Conservation (phyloP, 2,888 invertebrate species). For the Notodonta dromedarius region DNA sequence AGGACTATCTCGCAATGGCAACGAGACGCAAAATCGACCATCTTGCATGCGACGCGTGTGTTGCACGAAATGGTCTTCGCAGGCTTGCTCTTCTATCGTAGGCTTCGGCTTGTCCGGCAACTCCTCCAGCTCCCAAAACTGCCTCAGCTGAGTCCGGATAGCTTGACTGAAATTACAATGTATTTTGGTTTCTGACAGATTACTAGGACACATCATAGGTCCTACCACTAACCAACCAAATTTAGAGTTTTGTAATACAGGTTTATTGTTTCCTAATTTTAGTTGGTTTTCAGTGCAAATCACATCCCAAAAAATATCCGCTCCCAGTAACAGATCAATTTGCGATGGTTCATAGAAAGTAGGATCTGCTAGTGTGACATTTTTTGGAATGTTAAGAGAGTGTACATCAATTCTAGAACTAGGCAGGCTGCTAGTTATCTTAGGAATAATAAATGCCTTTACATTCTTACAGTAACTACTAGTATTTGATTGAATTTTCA, state of each 20-base stretch:
- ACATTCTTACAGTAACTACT: background rate
- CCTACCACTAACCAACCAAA: slow-evolving; percentile 13
- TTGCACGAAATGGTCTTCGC: slow-evolving; percentile 3
- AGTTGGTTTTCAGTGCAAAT: slow-evolving; percentile 7
- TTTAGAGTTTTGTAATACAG: slow-evolving; percentile 10
- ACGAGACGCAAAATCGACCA: slow-evolving; percentile 4
- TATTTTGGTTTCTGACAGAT: background rate
- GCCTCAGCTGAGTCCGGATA: slow-evolving; percentile 9
- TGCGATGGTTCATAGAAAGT: slow-evolving; percentile 3
- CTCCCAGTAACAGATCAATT: slow-evolving; percentile 11
- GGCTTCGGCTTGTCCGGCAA: background rate
- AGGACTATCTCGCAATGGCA: background rate
- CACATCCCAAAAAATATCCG: slow-evolving; percentile 16
- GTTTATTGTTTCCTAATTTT: slow-evolving; percentile 8
- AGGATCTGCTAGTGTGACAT: slow-evolving; percentile 8
- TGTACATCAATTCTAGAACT: background rate
- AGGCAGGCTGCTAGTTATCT: slow-evolving; percentile 5
- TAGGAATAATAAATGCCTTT: slow-evolving; percentile 1
- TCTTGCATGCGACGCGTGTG: background rate
- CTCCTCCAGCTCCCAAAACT: slow-evolving; percentile 9
- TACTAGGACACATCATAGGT: background rate
- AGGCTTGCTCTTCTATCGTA: slow-evolving; percentile 2
- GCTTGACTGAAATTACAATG: slow-evolving; percentile 11
- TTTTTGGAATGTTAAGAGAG: background rate
- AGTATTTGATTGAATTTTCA: background rate